Percentiles rank a stretch among this genome's conserved stretches.
Conservation (phyloP, 2,113 vertebrate genomes). For the Lichenostomus cassidix region DNA sequence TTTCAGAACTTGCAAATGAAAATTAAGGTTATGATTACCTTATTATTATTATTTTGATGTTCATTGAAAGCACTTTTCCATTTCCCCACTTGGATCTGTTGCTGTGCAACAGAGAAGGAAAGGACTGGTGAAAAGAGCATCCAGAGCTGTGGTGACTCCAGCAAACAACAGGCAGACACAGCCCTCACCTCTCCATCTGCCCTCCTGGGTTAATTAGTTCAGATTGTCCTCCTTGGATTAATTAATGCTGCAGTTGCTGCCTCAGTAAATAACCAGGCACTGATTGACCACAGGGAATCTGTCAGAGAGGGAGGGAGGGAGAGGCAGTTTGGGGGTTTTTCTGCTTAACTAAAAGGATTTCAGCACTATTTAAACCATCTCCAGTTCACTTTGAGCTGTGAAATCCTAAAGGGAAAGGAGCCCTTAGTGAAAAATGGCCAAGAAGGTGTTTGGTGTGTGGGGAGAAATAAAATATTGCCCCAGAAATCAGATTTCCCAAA, state of each 20-base stretch:
- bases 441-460: neutral
- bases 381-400: neutral
- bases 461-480: neutral
- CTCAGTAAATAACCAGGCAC: neutral
- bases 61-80: neutral
- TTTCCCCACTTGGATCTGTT: neutral
- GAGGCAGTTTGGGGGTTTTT: neutral
- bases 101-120: neutral
- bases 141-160: neutral
- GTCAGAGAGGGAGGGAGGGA: neutral
- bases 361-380: neutral
- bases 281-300: neutral
- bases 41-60: neutral
- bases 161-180: neutral
- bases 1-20: neutral
- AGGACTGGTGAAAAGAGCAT: neutral
- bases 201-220: neutral
- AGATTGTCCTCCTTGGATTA: neutral
- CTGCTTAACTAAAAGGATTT: neutral
- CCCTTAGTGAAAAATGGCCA: neutral
- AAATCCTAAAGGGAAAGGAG: neutral
- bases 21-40: neutral
- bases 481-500: neutral
- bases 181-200: neutral
- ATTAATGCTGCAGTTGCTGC: neutral